A percentile compares a stretch with the other conserved stretches of the same genome.
These are phyloP conservation scores for Drosophila albomicans DNA, from an alignment of 1,140 invertebrate genomes.

Conservation along the genomic window DNA sequence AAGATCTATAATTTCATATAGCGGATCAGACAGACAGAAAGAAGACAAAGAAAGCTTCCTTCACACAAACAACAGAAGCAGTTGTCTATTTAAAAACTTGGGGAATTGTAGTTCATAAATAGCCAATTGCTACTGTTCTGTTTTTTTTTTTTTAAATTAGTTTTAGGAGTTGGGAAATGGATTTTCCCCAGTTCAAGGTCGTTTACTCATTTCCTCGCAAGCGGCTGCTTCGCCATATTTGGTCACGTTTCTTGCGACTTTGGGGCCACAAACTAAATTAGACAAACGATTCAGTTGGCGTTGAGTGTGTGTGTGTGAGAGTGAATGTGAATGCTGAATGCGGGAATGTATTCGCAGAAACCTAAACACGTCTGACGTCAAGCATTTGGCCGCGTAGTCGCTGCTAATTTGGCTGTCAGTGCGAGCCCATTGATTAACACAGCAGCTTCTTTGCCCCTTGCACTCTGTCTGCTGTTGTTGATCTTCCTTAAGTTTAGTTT, in stretches of 20 bases:
- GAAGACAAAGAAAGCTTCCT: neutral
- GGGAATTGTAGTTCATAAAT: too few relatives aligned
- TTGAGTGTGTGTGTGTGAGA: neutral
- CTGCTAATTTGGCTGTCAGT: constrained; percentile 67
- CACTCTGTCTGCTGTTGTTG: neutral
- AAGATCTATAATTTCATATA: too few relatives aligned
- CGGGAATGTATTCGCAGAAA: constrained; percentile 26
- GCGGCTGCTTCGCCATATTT: constrained; percentile 62
- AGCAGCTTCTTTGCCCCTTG: constrained; percentile 19
- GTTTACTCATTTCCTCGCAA: constrained; percentile 28
- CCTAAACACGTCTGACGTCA: constrained; percentile 57
- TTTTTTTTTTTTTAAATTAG: too few relatives aligned
- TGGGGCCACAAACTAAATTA: constrained; percentile 33
- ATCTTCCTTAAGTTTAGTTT: too few relatives aligned
- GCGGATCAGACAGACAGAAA: neutral
- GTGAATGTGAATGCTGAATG: neutral
- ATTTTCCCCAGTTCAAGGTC: constrained; percentile 28
- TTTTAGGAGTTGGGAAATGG: neutral
- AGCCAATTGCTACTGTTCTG: too few relatives aligned
- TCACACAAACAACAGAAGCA: too few relatives aligned
- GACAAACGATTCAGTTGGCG: constrained; percentile 14
- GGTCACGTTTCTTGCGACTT: constrained; percentile 65
- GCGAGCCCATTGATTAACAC: constrained; percentile 61
- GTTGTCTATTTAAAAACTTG: too few relatives aligned
- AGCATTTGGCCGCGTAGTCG: constrained; percentile 47